phyloP scores from a whole-genome alignment of 37 sponge, comb jelly and placozoan genomes.

The Agelas oroides region DNA sequence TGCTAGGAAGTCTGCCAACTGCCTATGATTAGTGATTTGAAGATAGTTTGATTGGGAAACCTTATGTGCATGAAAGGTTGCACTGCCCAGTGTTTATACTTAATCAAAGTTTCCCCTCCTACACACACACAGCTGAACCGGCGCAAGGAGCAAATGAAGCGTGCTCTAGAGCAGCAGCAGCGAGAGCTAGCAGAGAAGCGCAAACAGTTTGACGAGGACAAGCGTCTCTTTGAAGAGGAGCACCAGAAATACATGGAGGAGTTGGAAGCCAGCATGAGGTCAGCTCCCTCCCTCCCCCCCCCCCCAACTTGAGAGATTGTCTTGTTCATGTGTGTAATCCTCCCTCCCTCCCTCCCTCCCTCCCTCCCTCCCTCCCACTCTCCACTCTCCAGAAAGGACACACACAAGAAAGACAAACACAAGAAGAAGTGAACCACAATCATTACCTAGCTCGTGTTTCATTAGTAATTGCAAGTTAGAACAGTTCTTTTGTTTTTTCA shows the following conservation, averaged over 20 bases:
- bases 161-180: conserved; percentile 82
- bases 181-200: conserved; percentile 82
- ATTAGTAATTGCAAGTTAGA: too few relatives aligned
- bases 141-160: conserved; percentile 90
- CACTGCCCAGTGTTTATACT: too few relatives aligned
- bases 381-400: background rate
- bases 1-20: background rate
- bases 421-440: conserved; percentile 33
- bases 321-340: background rate
- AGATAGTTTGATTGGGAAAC: too few relatives aligned
- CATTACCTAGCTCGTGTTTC: background rate
- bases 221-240: conserved; percentile 85
- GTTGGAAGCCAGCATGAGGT: conserved; percentile 65
- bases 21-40: too few relatives aligned
- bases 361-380: background rate
- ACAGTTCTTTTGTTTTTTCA: too few relatives aligned
- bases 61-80: too few relatives aligned
- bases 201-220: conserved; percentile 92
- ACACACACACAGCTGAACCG: conserved; percentile 69
- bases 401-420: conserved; percentile 31
- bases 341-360: background rate
- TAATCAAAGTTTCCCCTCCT: too few relatives aligned
- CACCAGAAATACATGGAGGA: conserved; percentile 84
- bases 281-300: background rate
- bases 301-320: too few relatives aligned